Base-by-base conservation (phyloP, 2,113 vertebrate species). In the Sceloporus tristichus region DNA sequence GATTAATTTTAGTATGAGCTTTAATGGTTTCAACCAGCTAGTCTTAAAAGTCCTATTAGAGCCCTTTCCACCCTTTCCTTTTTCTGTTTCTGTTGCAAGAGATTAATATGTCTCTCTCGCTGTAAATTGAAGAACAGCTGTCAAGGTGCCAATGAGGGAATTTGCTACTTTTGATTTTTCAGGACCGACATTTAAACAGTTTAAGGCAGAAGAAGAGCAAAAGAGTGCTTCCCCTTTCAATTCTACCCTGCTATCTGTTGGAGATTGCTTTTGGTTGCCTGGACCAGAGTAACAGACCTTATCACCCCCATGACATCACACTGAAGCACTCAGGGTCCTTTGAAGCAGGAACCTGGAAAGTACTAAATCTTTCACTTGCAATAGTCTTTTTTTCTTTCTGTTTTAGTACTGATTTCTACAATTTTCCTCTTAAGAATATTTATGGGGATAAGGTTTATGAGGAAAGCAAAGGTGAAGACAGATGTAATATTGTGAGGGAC, bases 321-420 rank as follows among this genome's bases (percentile, higher is more conserved):
- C 2, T 86, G 65, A 75, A 86, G 76, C 84, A 80, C 2, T 70
- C 87, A 78, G 29, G 66, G 75, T 2, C 34, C 29, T 82, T 75
- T 87, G 19, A 89, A 74, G 2, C 19, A 25, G n/a, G 27, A 78
- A 66, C 87, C 83, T 27, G 0, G 25, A 77, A 91, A 91, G 87
- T 0, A 87, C 48, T 38, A 85, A 23, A 87, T 89, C 1, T 48
- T 79, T 90, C 7, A 68, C 84, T 94, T 88, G 74, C 1, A 87
- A n/a, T 34, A 83, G 87, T 91, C 90, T 91, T 94, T 91, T 94
- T 53, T 96, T 95, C 92, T 95, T 96, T 96, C 96, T 97, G 95
- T 96, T 97, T 97, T 95, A 96, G 95, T 88, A 92, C 88, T 6
- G 5, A 13, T 84, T 92, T 27, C 78, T 29, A 82, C 92, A 78